Evolutionary conservation across 2,888 invertebrate species (phyloP), one percentile per base, ranked within the genome.

Genomic region (Chydorus sphaericus): DNA sequence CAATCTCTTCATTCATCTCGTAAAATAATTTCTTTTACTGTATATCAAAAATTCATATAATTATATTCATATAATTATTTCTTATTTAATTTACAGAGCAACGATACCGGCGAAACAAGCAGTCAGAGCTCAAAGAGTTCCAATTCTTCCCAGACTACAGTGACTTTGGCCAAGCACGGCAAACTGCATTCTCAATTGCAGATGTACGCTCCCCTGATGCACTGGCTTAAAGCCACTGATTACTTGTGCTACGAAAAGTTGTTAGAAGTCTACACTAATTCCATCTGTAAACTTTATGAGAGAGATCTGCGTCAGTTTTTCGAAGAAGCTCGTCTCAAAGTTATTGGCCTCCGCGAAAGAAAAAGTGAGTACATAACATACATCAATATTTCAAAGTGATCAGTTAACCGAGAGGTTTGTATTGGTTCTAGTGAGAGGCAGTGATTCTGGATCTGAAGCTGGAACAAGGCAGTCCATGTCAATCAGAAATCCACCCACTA

Each of bases 1-100:
- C 69, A 94, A 96, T 73, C 76, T 91, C 54, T 91, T 97, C 63
- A 90, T 93, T 65, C 92, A 96, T 72, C 81, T 92, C 73, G 93
- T 77, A 63, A 64, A 65, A 58, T 60, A 61, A 38, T 4, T 37
- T 49, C 33, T 61, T 53, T 52, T 33, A 30, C 57, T 55, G 11
- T 10, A 31, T 48, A 49, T 36, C 8, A 44, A 28, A 31, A 36
- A 80, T 54, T 78, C 77, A 68, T 76, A 73, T 28, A n/a, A 6
- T 49, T 18, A 2, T 26, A 48, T 54, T 23, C 23, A 23, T 33
- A 31, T 33, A 23, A 29, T 56, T 30, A 16, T 16, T 44, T 44
- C 26, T 18, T 26, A 18, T 23, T 44, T 26, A 38, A 55, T 57
- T 60, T 61, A 14, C 58, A 77, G 77, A 78, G 79, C 16, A 83